Evolutionary conservation across 2,113 vertebrate species (phyloP).

Genomic region (Epinephelus moara): DNA sequence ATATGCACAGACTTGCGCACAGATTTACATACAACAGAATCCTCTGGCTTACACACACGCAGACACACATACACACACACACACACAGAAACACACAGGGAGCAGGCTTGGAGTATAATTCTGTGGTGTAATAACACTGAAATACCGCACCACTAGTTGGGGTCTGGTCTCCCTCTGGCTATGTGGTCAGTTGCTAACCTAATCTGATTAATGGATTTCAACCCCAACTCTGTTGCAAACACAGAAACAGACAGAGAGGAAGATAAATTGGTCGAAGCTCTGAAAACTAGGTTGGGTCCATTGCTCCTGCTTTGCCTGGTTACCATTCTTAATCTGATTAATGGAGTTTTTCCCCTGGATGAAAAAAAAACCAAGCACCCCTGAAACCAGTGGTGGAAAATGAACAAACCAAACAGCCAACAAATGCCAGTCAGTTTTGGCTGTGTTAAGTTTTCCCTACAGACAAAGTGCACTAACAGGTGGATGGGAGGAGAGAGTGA

Average conservation of each 20-base stretch:
- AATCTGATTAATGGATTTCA: constrained; percentile 72
- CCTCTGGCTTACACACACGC: not conserved
- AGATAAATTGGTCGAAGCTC: constrained; percentile 45
- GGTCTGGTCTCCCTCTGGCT: constrained; percentile 47
- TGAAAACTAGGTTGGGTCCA: constrained; percentile 45
- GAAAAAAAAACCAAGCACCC: not conserved
- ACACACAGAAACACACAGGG: not conserved
- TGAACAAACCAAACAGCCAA: constrained; percentile 1
- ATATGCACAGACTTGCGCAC: not conserved
- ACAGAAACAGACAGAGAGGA: constrained; percentile 14
- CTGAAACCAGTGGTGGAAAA: constrained; percentile 21
- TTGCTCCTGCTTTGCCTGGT: constrained; percentile 32
- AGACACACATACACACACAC: no score
- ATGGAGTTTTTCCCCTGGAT: constrained; percentile 12
- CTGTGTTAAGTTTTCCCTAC: not conserved
- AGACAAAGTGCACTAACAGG: not conserved
- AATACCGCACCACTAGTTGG: constrained; percentile 31
- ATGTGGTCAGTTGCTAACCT: constrained; percentile 56
- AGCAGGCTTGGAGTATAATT: not conserved
- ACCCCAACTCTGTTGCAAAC: constrained; percentile 34
- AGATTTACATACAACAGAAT: not conserved
- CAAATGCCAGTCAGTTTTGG: not conserved
- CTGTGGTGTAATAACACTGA: constrained; percentile 35
- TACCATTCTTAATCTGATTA: constrained; percentile 54
- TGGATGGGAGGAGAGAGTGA: not conserved